Evolutionary conservation across 2,888 invertebrate genomes (phyloP).

Genomic region (Zaprionus bogoriensis): DNA sequence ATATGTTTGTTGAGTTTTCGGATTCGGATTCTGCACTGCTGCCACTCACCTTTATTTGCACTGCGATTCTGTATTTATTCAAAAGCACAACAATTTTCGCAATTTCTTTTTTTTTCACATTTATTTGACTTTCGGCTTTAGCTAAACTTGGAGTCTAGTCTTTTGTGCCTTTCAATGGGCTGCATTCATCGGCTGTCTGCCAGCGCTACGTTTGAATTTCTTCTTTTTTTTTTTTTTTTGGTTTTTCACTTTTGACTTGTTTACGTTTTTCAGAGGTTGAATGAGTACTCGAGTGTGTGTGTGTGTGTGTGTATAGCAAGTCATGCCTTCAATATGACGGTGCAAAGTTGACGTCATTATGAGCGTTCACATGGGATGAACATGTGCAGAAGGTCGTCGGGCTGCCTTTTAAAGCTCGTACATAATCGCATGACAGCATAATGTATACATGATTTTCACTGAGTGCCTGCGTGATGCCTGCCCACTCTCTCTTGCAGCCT

Average conservation of each 20-base stretch:
- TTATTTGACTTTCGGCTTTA: constrained; percentile 72
- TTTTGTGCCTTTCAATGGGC: constrained; percentile 71
- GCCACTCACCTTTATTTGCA: constrained; percentile 65
- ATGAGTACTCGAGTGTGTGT: constrained; percentile 31
- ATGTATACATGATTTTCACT: background rate
- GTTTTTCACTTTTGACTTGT: constrained; percentile 52
- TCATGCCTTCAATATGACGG: constrained; percentile 39
- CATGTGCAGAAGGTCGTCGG: background rate
- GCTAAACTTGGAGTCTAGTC: constrained; percentile 70
- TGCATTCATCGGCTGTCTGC: constrained; percentile 63
- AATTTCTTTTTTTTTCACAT: constrained; percentile 29
- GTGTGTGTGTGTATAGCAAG: constrained; percentile 23
- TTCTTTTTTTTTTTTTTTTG: constrained; percentile 33
- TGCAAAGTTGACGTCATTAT: constrained; percentile 60
- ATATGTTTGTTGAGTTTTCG: constrained; percentile 17
- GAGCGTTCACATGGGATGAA: constrained; percentile 23
- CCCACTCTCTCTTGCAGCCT: background rate
- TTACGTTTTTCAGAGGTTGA: constrained; percentile 44
- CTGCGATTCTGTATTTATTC: constrained; percentile 60
- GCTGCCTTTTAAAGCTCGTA: background rate
- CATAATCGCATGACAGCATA: background rate
- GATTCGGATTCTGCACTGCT: constrained; percentile 7
- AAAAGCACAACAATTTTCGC: constrained; percentile 61
- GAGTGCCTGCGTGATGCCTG: background rate
- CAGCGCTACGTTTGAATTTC: constrained; percentile 8